Base-by-base conservation (phyloP, 2,113 vertebrate genomes). In the Carlito syrichta region DNA sequence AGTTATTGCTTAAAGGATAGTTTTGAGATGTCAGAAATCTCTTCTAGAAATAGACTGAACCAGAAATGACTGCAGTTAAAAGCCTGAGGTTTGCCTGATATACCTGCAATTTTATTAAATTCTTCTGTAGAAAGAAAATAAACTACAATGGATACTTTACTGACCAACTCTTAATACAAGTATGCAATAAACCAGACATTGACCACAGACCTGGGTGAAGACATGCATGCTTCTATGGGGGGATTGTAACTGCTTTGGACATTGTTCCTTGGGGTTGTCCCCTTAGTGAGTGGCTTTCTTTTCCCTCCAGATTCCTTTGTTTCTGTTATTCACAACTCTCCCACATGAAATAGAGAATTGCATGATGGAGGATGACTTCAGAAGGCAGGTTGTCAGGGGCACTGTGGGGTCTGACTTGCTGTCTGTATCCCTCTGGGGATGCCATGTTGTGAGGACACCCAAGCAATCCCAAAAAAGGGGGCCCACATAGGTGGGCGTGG, bases 31-130 rank as follows among this genome's bases (percentile, higher is more conserved):
- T n/a, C n/a, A 19, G 25, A 71, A 95, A 79, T 76, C 79, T 27
- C 58, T 88, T 94, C 48, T 77, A 96, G 76, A 45, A 97, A 95
- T 32, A 35, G 74, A 86, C 9, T 38, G 38, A 62, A 62, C 12
- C 22, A 60, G 63, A 6, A 56, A 95, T 97, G 92, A 95, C 43
- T 30, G 23, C n/a, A 74, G 14, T 74, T 19, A 12, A n/a, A 94
- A 95, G 11, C 62, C 68, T 73, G 7, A 58, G 25, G n/a, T 78
- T 86, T 78, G 45, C 22, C 89, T 52, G 38, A 32, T 86, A 94
- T 27, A 43, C 9, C 48, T 92, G 83, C 95, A 86, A 50, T 81
- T 38, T 68, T 52, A 62, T 84, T 86, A 83, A 92, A 32, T 56
- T 73, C 7, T 40, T 25, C 32, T 43, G 78, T 38, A 86, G 43